Percentiles rank a stretch among this genome's conserved stretches.
Evolutionary conservation across 2,797 vertebrate genomes (phyloP).

Genomic region (Salmo trutta): DNA sequence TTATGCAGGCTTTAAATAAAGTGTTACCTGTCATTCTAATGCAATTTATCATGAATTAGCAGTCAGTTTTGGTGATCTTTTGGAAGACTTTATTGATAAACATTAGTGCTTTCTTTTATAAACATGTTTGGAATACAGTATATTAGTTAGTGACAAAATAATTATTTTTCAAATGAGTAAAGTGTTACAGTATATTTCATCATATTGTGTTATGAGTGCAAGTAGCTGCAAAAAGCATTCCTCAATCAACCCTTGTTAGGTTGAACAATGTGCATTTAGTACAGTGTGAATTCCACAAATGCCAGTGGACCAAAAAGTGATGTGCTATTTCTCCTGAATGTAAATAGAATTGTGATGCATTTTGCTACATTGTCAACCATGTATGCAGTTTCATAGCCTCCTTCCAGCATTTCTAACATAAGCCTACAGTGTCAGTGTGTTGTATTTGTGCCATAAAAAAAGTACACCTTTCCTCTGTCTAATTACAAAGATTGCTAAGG

Average conservation of each 20-base stretch:
- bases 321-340: too few relatives aligned
- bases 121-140: background rate
- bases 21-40: background rate
- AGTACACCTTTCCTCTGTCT: too few relatives aligned
- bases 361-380: background rate
- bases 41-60: constrained; percentile 2
- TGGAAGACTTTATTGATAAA: background rate
- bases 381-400: background rate
- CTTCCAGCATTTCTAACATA: background rate
- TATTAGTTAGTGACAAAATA: background rate
- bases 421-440: background rate
- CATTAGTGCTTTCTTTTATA: background rate
- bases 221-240: background rate
- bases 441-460: too few relatives aligned
- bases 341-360: background rate
- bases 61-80: constrained; percentile 11
- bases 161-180: too few relatives aligned
- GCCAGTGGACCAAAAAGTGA: too few relatives aligned
- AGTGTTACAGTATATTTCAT: too few relatives aligned
- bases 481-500: too few relatives aligned
- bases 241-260: background rate
- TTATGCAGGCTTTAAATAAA: too few relatives aligned
- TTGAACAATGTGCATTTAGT: background rate
- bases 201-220: background rate
- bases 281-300: background rate